Evolutionary conservation across 2,888 invertebrate species (phyloP), one percentile per base, ranked within the genome.

Genomic region (Germaria angustata): DNA sequence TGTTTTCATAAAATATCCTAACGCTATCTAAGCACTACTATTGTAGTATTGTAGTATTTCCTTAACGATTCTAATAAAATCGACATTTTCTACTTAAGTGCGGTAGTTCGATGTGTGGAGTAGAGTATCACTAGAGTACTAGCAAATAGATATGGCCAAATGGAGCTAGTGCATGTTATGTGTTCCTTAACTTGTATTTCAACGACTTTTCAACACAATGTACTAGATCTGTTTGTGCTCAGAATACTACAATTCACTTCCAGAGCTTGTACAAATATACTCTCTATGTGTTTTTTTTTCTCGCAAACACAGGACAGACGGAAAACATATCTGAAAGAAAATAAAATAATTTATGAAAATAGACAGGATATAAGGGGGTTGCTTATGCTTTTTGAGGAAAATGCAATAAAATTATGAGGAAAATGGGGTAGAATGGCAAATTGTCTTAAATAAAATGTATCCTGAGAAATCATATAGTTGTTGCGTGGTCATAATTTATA

Each of bases 1-100:
- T n/a, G n/a, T n/a, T n/a, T n/a, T n/a, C n/a, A n/a, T n/a, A 15
- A 36, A 46, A 46, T 34, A 59, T 39, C 39, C 36, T 41, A 15
- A 13, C 20, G n/a, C 22, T 49, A 44, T 34, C 32, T 28, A 41
- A 24, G 34, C 65, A 51, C 32, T 51, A 5, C 13, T 65, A 9
- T 57, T 77, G 59, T 77, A n/a, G n/a, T 76, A 49, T 32, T 63
- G 2, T 36, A 9, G 46, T 63, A 11, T 7, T 15, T 49, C 24
- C 61, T 24, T 49, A 57, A 61, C 76, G 17, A 53, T 22, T 71
- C 71, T 53, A 68, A 80, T 80, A 77, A 72, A 76, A 72, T 68
- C 55, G 51, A 72, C 63, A 75, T 78, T 79, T 71, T 32, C 46
- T 44, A 51, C 44, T 73, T 63, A 63, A 65, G 53, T 75, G 53